Conservation (phyloP, 2,888 invertebrate genomes). For the Dysmachus trigonus region DNA sequence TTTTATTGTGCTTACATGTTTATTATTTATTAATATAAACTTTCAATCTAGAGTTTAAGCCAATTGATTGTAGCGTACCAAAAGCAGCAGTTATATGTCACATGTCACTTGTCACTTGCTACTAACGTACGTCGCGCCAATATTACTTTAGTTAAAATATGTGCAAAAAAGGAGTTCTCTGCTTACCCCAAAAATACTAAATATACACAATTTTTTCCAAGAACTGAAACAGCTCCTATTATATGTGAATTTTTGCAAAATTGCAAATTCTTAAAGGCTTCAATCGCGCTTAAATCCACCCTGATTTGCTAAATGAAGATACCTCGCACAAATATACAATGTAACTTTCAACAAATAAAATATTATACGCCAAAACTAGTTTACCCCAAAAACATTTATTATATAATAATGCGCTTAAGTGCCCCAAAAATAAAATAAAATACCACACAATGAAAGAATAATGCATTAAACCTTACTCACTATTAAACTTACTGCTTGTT, state of each 20-base stretch:
- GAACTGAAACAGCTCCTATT: neutral
- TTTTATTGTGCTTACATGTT: neutral
- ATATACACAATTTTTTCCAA: neutral
- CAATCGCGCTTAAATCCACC: neutral
- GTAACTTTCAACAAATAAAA: constrained; percentile 28
- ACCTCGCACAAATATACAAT: constrained; percentile 9
- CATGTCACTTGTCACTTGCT: neutral
- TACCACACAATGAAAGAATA: neutral
- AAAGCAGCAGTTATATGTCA: too few relatives aligned
- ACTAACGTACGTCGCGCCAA: neutral
- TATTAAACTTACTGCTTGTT: constrained; percentile 30
- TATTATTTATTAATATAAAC: neutral
- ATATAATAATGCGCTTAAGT: neutral
- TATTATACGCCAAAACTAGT: neutral
- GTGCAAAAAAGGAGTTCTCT: neutral
- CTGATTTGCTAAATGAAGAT: neutral
- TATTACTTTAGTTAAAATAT: neutral
- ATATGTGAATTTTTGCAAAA: neutral
- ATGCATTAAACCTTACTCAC: constrained; percentile 35
- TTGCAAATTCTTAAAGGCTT: neutral
- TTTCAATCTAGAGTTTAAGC: neutral
- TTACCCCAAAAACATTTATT: neutral
- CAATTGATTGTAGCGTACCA: neutral
- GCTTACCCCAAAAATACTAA: neutral
- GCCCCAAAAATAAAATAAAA: neutral